These are phyloP conservation scores for Acrobasis repandana DNA, from an alignment of 2,888 invertebrate species.

Conservation along the genomic window DNA sequence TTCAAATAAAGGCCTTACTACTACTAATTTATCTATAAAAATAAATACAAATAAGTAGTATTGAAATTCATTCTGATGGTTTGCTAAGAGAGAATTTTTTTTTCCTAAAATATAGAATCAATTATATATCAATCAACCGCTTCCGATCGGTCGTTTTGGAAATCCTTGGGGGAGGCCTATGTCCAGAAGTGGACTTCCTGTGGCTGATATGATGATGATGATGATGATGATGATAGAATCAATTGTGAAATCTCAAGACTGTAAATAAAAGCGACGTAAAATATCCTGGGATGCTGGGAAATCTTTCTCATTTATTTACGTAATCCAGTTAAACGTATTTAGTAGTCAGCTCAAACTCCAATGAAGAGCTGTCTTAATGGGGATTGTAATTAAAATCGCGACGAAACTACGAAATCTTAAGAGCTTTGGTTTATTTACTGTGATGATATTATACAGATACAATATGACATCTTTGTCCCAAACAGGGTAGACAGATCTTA, in stretches of 20 bases:
- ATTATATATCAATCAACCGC: too few relatives aligned
- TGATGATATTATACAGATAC: not conserved
- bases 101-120: not conserved
- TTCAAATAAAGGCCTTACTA: too few relatives aligned
- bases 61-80: too few relatives aligned
- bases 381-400: constrained; percentile 3
- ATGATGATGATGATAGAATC: not conserved
- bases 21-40: too few relatives aligned
- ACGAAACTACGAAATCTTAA: constrained; percentile 4
- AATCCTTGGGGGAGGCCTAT: too few relatives aligned
- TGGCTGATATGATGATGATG: too few relatives aligned
- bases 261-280: not conserved
- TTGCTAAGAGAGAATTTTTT: too few relatives aligned
- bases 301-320: constrained; percentile 5
- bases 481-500: too few relatives aligned
- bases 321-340: constrained; percentile 4
- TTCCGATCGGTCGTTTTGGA: too few relatives aligned
- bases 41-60: too few relatives aligned
- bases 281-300: not conserved
- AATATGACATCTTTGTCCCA: too few relatives aligned
- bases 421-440: constrained; percentile 1
- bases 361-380: not conserved
- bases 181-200: too few relatives aligned
- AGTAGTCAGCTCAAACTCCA: constrained; percentile 11
- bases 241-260: not conserved